Conservation (phyloP, 2,113 vertebrate species). For the Mastomys coucha region DNA sequence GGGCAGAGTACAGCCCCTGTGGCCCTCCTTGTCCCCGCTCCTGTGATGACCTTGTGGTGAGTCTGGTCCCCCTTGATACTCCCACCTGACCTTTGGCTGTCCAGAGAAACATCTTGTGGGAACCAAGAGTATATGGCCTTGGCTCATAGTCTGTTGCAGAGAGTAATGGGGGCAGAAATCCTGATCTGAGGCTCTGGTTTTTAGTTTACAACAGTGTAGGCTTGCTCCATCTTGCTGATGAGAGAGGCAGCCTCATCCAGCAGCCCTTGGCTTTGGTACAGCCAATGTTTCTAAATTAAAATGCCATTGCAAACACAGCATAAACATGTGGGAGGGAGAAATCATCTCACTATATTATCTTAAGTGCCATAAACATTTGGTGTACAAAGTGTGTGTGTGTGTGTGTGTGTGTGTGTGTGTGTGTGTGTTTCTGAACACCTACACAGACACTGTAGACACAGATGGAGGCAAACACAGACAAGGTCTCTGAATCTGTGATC, state of each 20-base stretch:
- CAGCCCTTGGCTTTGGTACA: background rate
- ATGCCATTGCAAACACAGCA: background rate
- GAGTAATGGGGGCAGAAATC: background rate
- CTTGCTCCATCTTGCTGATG: no score
- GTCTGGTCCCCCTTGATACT: conserved; percentile 13
- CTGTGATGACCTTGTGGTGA: conserved; percentile 92
- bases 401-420: background rate
- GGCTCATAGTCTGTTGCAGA: background rate
- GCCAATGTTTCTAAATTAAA: background rate
- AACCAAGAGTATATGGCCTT: no score
- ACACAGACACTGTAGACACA: background rate
- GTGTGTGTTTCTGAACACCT: background rate
- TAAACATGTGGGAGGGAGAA: background rate
- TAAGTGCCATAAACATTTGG: background rate
- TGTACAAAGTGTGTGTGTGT: background rate
- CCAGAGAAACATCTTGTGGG: background rate
- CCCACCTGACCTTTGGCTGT: background rate
- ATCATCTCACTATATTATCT: background rate
- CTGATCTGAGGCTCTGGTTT: background rate
- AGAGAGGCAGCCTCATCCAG: background rate
- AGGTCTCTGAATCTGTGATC: background rate
- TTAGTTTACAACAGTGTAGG: background rate
- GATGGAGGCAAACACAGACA: background rate
- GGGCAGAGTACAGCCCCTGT: conserved; percentile 90
- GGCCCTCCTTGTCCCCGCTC: conserved; percentile 93